Evolutionary conservation across 2,113 vertebrate genomes (phyloP).

Genomic region (Andinoacara biseriatus): DNA sequence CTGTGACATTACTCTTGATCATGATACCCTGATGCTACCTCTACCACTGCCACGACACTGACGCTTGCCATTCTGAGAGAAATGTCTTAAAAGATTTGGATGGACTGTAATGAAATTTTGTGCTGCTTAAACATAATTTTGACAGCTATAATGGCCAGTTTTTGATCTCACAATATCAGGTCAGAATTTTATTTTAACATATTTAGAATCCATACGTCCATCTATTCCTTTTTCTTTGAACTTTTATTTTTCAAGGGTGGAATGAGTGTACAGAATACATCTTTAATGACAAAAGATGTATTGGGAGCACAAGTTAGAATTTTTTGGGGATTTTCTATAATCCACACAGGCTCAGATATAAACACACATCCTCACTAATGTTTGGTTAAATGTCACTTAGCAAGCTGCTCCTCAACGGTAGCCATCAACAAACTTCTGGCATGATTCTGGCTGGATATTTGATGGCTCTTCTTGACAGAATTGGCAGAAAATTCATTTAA

Average conservation of each 20-base stretch:
- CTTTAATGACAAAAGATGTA: neutral
- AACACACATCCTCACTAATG: neutral
- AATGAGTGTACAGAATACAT: neutral
- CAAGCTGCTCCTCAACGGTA: neutral
- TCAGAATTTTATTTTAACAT: neutral
- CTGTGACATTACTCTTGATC: neutral
- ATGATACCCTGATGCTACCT: neutral
- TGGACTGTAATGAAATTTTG: neutral
- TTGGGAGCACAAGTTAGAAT: neutral
- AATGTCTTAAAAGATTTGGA: neutral
- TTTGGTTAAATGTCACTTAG: neutral
- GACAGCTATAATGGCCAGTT: too few relatives aligned
- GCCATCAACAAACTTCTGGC: too few relatives aligned
- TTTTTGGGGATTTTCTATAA: neutral
- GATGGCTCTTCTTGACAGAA: too few relatives aligned
- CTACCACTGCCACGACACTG: neutral
- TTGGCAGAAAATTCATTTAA: too few relatives aligned
- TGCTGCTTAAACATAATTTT: neutral
- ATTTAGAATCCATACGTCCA: neutral
- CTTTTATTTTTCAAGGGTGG: fast-evolving
- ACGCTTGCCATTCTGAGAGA: neutral
- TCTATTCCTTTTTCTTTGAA: neutral
- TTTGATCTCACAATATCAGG: neutral
- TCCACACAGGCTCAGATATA: neutral
- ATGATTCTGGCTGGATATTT: too few relatives aligned